Evolutionary conservation across 2,797 vertebrate genomes (phyloP).

Genomic region (Rhyacichthys aspro): DNA sequence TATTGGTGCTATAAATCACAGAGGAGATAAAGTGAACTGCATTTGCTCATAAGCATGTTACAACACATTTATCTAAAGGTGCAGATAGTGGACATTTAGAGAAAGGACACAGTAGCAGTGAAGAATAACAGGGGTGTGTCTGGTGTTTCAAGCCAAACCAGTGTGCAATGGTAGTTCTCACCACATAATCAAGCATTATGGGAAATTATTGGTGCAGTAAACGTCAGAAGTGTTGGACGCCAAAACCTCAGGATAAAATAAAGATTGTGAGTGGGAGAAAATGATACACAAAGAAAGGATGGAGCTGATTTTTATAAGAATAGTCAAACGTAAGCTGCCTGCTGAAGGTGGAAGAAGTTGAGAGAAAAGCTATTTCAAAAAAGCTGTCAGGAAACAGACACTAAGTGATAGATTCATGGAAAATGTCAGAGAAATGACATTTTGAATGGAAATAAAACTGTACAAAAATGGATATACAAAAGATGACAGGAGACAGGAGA

Average conservation of each 20-base stretch:
- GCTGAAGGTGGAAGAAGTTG: no score
- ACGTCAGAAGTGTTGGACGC: background rate
- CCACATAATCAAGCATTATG: background rate
- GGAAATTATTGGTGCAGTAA: background rate
- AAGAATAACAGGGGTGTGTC: slow-evolving; percentile 10
- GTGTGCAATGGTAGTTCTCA: background rate
- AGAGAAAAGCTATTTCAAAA: no score
- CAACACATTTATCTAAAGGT: background rate
- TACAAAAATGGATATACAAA: no score
- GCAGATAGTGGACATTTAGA: background rate
- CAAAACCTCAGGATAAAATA: background rate
- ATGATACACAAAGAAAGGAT: background rate
- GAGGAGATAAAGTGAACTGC: no score
- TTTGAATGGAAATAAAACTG: no score
- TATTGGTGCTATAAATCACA: background rate
- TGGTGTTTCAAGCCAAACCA: background rate
- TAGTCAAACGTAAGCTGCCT: no score
- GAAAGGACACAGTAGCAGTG: background rate
- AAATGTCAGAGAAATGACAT: no score
- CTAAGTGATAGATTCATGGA: no score
- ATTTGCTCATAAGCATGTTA: background rate
- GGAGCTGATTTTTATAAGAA: no score
- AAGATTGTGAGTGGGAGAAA: background rate
- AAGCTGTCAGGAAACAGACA: no score
- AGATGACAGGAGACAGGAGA: no score